Evolutionary conservation across 2,797 vertebrate species (phyloP).

Genomic region (Myripristis jacobus): DNA sequence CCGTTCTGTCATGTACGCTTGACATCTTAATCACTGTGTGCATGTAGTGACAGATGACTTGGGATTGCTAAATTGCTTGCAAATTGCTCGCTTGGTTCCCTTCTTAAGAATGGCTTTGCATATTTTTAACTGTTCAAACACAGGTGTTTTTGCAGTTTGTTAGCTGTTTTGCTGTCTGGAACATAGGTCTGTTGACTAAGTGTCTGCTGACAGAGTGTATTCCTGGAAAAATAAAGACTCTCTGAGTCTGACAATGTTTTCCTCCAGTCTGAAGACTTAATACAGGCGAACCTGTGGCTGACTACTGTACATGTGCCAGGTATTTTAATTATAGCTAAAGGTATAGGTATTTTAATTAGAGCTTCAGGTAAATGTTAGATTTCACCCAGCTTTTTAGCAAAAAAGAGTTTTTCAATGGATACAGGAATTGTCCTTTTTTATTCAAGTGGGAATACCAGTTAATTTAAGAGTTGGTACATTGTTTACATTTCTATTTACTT

Average conservation of each 20-base stretch:
- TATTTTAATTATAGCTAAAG: conserved; percentile 39
- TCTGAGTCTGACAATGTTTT: conserved; percentile 53
- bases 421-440: background rate
- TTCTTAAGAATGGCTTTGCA: conserved; percentile 13
- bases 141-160: conserved; percentile 7
- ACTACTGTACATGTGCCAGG: conserved; percentile 8
- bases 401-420: background rate
- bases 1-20: background rate
- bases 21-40: conserved; percentile 22
- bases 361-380: conserved; percentile 31
- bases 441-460: too few relatives aligned
- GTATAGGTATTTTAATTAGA: conserved; percentile 32
- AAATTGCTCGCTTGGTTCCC: background rate
- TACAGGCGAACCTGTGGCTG: conserved; percentile 34
- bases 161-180: conserved; percentile 3
- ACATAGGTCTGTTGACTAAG: conserved; percentile 51
- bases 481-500: too few relatives aligned
- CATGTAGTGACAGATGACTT: conserved; percentile 16
- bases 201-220: conserved; percentile 43
- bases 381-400: conserved; percentile 26
- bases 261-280: conserved; percentile 39
- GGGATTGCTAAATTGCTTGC: conserved; percentile 1
- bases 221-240: conserved; percentile 59
- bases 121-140: conserved; percentile 50
- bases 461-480: too few relatives aligned